phyloP scores from a whole-genome alignment of 2,888 invertebrate species.

The Serripes groenlandicus region DNA sequence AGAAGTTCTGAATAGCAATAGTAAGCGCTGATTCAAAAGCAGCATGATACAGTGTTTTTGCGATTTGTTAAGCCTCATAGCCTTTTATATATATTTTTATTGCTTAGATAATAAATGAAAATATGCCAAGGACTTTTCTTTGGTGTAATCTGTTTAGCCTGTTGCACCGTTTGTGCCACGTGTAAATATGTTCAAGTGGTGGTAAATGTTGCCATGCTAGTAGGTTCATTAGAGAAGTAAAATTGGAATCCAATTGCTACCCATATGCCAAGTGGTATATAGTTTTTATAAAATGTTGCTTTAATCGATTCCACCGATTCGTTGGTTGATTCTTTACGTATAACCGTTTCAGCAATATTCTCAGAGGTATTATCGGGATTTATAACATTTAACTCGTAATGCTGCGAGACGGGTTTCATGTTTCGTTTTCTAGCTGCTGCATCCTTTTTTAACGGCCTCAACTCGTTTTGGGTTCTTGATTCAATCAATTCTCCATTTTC shows the following conservation, averaged over 20 bases:
- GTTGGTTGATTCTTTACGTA: no score
- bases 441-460: constrained; percentile 49
- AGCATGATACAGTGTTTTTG: neutral
- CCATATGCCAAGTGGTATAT: neutral
- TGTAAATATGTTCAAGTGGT: neutral
- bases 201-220: neutral
- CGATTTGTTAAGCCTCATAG: neutral
- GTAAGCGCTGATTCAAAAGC: neutral
- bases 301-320: no score
- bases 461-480: constrained; percentile 40
- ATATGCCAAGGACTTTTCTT: neutral
- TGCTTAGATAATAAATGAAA: neutral
- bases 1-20: neutral
- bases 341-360: no score
- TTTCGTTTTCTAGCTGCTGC: constrained; percentile 33
- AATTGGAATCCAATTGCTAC: no score
- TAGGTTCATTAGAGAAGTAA: no score
- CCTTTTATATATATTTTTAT: neutral
- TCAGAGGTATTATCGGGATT: no score
- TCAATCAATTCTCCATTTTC: constrained; percentile 37
- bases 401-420: no score
- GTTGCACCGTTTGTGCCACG: neutral
- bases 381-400: no score
- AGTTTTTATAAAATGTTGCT: neutral
- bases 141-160: neutral